phyloP scores from a whole-genome alignment of 2,888 invertebrate species.

The Xestobium rufovillosum region DNA sequence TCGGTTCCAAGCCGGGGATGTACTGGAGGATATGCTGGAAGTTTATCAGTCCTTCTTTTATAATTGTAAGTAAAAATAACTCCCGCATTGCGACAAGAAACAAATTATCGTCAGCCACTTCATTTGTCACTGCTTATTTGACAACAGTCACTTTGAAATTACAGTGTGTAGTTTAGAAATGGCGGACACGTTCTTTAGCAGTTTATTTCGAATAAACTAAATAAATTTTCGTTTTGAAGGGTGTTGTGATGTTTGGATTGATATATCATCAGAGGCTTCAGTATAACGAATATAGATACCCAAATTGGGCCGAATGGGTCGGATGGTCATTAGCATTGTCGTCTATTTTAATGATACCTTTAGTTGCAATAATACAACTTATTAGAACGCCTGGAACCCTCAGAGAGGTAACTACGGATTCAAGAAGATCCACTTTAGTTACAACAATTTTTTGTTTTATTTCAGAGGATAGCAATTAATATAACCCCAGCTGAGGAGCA shows the following conservation, averaged over 20 bases:
- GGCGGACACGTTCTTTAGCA: no score
- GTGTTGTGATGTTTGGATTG: slow-evolving; percentile 59
- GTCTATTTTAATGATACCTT: slow-evolving; percentile 65
- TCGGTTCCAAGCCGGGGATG: slow-evolving; percentile 65
- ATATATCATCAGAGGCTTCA: slow-evolving; percentile 58
- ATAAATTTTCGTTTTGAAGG: slow-evolving; percentile 44
- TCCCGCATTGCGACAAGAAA: no score
- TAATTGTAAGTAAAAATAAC: slow-evolving; percentile 60
- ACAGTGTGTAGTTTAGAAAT: no score
- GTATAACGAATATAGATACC: slow-evolving; percentile 62
- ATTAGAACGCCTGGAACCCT: slow-evolving; percentile 59
- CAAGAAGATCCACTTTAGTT: slow-evolving; percentile 4
- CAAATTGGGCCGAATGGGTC: slow-evolving; percentile 62
- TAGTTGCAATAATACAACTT: slow-evolving; percentile 56
- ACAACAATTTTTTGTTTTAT: slow-evolving; percentile 19
- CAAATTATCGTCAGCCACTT: no score
- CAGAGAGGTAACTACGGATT: slow-evolving; percentile 52
- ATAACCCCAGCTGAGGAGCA: slow-evolving; percentile 62
- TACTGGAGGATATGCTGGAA: slow-evolving; percentile 86
- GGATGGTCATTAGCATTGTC: slow-evolving; percentile 68
- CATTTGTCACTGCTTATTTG: no score
- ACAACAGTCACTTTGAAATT: no score
- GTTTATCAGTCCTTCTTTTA: slow-evolving; percentile 70
- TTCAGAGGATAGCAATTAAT: slow-evolving; percentile 56
- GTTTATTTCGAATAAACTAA: no score